Evolutionary conservation across 2,888 invertebrate species (phyloP).

Genomic region (Philereme transversata): DNA sequence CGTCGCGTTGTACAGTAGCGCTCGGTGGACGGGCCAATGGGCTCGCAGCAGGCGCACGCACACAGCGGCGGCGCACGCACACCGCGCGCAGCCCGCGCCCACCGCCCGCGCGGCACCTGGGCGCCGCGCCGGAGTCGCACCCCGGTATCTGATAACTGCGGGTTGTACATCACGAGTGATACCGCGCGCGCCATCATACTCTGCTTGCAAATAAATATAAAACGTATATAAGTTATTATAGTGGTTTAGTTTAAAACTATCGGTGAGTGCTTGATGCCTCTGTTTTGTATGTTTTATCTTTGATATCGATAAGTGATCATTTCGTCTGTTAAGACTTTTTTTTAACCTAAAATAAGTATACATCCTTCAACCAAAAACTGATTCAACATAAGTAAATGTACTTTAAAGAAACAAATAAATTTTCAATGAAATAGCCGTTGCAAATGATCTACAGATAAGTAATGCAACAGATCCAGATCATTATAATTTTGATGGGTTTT

Average conservation of each 20-base stretch:
- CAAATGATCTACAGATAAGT: too few relatives aligned
- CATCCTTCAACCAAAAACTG: too few relatives aligned
- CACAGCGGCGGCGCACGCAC: conserved; percentile 13
- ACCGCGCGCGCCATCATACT: conserved; percentile 10
- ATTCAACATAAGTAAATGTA: too few relatives aligned
- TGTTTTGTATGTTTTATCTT: background rate
- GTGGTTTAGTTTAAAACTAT: conserved; percentile 8
- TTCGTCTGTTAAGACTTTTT: background rate
- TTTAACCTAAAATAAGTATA: too few relatives aligned
- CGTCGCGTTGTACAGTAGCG: conserved; percentile 15
- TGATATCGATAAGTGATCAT: background rate
- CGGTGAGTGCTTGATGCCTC: conserved; percentile 17
- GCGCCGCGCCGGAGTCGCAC: conserved; percentile 30
- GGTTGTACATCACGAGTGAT: conserved; percentile 35
- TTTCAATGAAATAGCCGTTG: too few relatives aligned
- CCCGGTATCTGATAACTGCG: conserved; percentile 39
- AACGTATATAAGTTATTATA: conserved; percentile 3
- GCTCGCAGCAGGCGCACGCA: conserved; percentile 12
- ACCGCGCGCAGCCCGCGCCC: conserved; percentile 23
- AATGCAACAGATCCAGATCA: too few relatives aligned
- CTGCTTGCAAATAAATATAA: conserved; percentile 4
- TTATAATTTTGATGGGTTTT: too few relatives aligned
- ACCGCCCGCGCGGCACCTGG: conserved; percentile 5
- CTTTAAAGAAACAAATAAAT: too few relatives aligned
- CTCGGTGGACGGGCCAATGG: conserved; percentile 26